Evolutionary conservation across 2,888 invertebrate genomes (phyloP).

Genomic region (Latrodectus hesperus): DNA sequence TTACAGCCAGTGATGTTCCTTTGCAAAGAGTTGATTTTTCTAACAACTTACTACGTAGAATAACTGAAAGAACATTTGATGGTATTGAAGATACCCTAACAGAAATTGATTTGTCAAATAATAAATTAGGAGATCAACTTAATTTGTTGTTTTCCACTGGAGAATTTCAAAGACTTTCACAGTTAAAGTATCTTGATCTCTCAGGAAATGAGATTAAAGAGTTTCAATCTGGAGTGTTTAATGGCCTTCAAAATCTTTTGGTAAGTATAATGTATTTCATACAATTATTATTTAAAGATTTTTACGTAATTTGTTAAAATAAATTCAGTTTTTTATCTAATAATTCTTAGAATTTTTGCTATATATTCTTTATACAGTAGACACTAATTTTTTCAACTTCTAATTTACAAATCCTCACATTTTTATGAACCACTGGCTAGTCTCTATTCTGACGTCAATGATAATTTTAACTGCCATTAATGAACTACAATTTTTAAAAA

Average conservation of each 20-base stretch:
- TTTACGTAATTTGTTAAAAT: no score
- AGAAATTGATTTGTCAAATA: slow-evolving; percentile 84
- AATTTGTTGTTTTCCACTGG: slow-evolving; percentile 92
- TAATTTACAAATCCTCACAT: no score
- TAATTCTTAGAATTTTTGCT: no score
- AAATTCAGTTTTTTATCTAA: no score
- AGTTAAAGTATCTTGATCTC: slow-evolving; percentile 84
- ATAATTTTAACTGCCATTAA: no score
- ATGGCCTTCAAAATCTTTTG: slow-evolving; percentile 86
- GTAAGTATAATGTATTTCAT: slow-evolving; percentile 74
- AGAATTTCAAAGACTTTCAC: slow-evolving; percentile 85
- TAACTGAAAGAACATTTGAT: slow-evolving; percentile 85
- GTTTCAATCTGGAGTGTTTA: slow-evolving; percentile 89
- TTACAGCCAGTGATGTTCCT: slow-evolving; percentile 83
- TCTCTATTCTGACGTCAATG: no score
- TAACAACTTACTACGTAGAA: slow-evolving; percentile 84
- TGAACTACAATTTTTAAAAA: no score
- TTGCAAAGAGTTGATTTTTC: slow-evolving; percentile 87
- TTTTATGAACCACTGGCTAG: no score
- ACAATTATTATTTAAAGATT: no score
- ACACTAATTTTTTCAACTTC: no score
- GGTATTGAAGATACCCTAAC: slow-evolving; percentile 82
- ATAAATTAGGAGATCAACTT: slow-evolving; percentile 89
- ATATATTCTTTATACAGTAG: no score
- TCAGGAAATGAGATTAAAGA: slow-evolving; percentile 87